Conservation (phyloP, 1,140 invertebrate species). For the Popillia japonica region DNA sequence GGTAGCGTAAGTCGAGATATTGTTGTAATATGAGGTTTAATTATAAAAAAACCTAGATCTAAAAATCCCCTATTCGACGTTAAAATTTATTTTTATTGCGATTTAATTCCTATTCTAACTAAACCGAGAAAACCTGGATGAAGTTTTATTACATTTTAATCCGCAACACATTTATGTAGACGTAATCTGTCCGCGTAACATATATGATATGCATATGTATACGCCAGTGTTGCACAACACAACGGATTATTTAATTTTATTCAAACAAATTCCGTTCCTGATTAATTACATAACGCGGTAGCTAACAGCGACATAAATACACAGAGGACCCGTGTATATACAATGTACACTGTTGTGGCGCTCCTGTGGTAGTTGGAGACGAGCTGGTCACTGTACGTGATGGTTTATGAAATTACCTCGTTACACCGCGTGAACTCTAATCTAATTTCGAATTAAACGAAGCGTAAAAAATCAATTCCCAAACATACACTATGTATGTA, state of each 20-base stretch:
- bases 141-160: conserved; percentile 13
- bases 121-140: neutral
- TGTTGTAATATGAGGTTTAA: too few relatives aligned
- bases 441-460: conserved; percentile 31
- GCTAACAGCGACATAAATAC: conserved; percentile 13
- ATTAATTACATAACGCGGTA: conserved; percentile 35
- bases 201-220: neutral
- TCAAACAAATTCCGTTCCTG: conserved; percentile 28
- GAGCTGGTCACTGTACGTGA: conserved; percentile 14
- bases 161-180: neutral
- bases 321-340: neutral
- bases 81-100: too few relatives aligned
- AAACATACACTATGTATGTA: conserved; percentile 3
- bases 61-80: too few relatives aligned
- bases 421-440: conserved; percentile 29
- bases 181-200: neutral
- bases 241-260: conserved; percentile 29
- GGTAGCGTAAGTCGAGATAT: too few relatives aligned
- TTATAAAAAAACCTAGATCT: too few relatives aligned
- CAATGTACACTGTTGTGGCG: neutral
- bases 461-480: conserved; percentile 36
- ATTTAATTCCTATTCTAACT: neutral
- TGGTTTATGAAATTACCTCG: conserved; percentile 37
- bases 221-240: neutral
- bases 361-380: neutral